A percentile compares a stretch with the other conserved stretches of the same genome.
phyloP scores from a whole-genome alignment of 1,140 invertebrate genomes.

The Gonatopus flavifemur region DNA sequence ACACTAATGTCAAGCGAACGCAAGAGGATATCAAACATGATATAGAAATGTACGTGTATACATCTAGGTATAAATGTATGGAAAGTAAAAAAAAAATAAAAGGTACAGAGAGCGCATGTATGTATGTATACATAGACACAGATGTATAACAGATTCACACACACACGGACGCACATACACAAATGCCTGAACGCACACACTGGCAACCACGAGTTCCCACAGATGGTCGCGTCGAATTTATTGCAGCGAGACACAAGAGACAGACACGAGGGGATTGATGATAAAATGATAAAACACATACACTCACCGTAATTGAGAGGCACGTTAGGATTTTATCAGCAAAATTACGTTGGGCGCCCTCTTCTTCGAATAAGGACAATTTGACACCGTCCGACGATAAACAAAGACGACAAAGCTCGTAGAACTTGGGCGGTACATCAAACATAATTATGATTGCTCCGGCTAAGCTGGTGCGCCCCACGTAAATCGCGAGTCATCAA shows the following conservation, averaged over 20 bases:
- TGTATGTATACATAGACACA: constrained; percentile 5
- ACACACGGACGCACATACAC: constrained; percentile 11
- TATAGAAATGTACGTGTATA: too few relatives aligned
- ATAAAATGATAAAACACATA: constrained; percentile 4
- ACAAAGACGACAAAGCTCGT: constrained; percentile 61
- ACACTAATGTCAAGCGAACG: not conserved
- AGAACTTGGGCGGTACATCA: constrained; percentile 59
- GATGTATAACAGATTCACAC: not conserved
- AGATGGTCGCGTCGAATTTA: constrained; percentile 46
- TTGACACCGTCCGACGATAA: constrained; percentile 59
- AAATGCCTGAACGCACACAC: constrained; percentile 9
- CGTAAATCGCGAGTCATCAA: constrained; percentile 41
- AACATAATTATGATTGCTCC: constrained; percentile 54
- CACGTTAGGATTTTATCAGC: constrained; percentile 57
- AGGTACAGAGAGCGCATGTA: not conserved
- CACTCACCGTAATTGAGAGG: constrained; percentile 56
- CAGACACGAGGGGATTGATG: constrained; percentile 22
- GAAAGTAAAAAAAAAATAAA: too few relatives aligned
- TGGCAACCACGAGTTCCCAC: constrained; percentile 22
- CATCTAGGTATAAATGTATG: too few relatives aligned
- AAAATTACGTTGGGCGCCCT: constrained; percentile 54
- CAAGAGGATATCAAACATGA: not conserved
- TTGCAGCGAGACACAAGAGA: too few relatives aligned
- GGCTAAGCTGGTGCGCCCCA: constrained; percentile 36
- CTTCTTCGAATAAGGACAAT: constrained; percentile 59